These are phyloP conservation scores for Mercenaria mercenaria DNA, from an alignment of 1,140 invertebrate genomes.

Conservation along the genomic window DNA sequence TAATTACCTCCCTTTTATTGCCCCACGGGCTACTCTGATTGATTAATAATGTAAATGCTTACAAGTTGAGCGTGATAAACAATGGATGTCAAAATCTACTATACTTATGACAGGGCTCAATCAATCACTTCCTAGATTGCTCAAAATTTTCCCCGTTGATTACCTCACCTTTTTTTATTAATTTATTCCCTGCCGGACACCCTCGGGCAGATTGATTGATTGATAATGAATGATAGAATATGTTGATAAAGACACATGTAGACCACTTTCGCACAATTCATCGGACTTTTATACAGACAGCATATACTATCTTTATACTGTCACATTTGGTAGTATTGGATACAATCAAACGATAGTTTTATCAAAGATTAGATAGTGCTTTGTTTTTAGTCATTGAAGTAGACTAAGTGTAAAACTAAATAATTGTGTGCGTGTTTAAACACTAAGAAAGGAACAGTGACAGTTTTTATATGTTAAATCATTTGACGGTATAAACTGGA, in stretches of 20 bases:
- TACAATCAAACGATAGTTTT: background rate
- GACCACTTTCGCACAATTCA: slow-evolving; percentile 15
- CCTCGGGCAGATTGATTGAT: slow-evolving; percentile 62
- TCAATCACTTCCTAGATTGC: slow-evolving; percentile 40
- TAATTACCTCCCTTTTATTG: slow-evolving; percentile 29
- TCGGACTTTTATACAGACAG: background rate
- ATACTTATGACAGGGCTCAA: slow-evolving; percentile 50
- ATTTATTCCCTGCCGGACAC: slow-evolving; percentile 48
- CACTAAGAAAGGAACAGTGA: too few relatives aligned
- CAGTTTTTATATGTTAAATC: too few relatives aligned
- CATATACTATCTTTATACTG: background rate
- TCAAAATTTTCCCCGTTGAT: background rate
- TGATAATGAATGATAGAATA: slow-evolving; percentile 61
- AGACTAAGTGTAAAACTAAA: too few relatives aligned
- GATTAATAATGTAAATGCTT: slow-evolving; percentile 58
- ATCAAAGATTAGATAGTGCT: background rate
- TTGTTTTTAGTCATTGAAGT: too few relatives aligned
- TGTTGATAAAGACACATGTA: slow-evolving; percentile 51
- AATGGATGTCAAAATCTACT: slow-evolving; percentile 52
- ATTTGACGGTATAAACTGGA: too few relatives aligned
- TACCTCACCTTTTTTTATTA: slow-evolving; percentile 14
- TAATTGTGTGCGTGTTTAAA: too few relatives aligned
- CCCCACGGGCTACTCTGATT: slow-evolving; percentile 19
- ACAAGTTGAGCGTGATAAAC: slow-evolving; percentile 31
- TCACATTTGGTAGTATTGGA: background rate